phyloP scores from a whole-genome alignment of 2,888 invertebrate species.

The Drosophila rubida region DNA sequence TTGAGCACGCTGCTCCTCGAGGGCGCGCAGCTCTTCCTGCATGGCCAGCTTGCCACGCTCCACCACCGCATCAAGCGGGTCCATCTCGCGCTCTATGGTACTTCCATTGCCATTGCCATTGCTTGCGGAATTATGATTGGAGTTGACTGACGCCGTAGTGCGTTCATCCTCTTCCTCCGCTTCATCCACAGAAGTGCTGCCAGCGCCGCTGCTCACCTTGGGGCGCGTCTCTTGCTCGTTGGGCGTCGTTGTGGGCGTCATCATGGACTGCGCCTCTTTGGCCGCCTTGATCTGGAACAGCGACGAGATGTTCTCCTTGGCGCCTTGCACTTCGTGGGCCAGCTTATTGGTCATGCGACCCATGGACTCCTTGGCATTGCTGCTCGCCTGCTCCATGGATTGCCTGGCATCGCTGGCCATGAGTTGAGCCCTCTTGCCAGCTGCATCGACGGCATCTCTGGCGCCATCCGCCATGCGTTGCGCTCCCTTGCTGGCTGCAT shows the following conservation, averaged over 20 bases:
- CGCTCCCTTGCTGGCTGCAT: conserved; percentile 63
- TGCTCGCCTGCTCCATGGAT: conserved; percentile 69
- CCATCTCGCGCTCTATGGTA: conserved; percentile 60
- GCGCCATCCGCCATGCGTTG: conserved; percentile 69
- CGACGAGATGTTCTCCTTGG: conserved; percentile 77
- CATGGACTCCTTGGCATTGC: conserved; percentile 70
- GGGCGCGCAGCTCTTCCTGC: conserved; percentile 69
- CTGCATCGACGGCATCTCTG: conserved; percentile 64
- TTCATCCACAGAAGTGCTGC: conserved; percentile 55
- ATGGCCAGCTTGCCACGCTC: conserved; percentile 73
- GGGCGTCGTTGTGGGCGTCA: conserved; percentile 52
- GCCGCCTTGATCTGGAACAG: conserved; percentile 77
- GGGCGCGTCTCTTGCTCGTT: conserved; percentile 39
- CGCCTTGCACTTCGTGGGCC: conserved; percentile 72
- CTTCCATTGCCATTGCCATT: conserved; percentile 65
- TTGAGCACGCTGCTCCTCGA: conserved; percentile 66
- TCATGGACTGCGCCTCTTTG: conserved; percentile 48
- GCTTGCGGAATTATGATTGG: conserved; percentile 76
- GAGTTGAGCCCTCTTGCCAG: conserved; percentile 62
- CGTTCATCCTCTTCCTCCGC: conserved; percentile 83
- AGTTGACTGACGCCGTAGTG: conserved; percentile 84
- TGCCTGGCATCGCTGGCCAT: conserved; percentile 65
- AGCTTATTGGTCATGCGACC: conserved; percentile 71
- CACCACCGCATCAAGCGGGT: conserved; percentile 73
- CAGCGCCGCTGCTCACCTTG: conserved; percentile 55